A percentile compares a stretch with the other conserved stretches of the same genome.
Conservation (phyloP, 1,140 invertebrate species). For the Drosophila ogumai region DNA sequence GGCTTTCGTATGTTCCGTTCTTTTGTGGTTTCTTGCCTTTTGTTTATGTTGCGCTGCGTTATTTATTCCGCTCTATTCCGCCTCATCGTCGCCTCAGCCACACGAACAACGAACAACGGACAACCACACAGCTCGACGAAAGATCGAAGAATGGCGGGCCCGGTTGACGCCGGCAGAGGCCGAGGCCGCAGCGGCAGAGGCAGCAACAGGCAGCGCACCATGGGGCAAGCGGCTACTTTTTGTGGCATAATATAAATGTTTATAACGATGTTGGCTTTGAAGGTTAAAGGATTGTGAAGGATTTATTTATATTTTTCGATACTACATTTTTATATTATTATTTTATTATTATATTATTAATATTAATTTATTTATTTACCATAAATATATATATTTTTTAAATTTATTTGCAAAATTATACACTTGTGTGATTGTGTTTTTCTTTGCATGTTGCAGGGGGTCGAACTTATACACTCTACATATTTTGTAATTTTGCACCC, state of each 20-base stretch:
- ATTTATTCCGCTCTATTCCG: slow-evolving; percentile 59
- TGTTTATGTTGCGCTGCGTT: slow-evolving; percentile 70
- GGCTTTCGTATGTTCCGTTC: slow-evolving; percentile 47
- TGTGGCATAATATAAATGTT: not conserved
- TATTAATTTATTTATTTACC: no score
- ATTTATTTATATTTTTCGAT: no score
- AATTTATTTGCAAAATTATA: no score
- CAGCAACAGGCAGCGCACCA: slow-evolving; percentile 11
- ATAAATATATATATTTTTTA: no score
- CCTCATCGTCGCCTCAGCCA: slow-evolving; percentile 39
- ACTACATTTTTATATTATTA: no score
- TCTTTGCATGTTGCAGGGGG: no score
- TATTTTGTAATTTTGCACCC: no score
- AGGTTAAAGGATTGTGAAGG: no score
- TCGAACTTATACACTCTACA: no score
- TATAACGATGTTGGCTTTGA: not conserved
- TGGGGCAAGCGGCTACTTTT: not conserved
- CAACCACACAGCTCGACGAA: slow-evolving; percentile 76
- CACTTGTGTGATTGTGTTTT: no score
- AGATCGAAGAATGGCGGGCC: slow-evolving; percentile 64
- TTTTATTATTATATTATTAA: no score
- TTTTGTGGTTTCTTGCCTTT: slow-evolving; percentile 69
- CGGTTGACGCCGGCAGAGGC: slow-evolving; percentile 29
- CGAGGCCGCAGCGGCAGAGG: slow-evolving; percentile 10
- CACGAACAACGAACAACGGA: slow-evolving; percentile 41